Evolutionary conservation across 2,113 vertebrate species (phyloP), one percentile per base, ranked within the genome.

Genomic region (Xyliphius kryptos): DNA sequence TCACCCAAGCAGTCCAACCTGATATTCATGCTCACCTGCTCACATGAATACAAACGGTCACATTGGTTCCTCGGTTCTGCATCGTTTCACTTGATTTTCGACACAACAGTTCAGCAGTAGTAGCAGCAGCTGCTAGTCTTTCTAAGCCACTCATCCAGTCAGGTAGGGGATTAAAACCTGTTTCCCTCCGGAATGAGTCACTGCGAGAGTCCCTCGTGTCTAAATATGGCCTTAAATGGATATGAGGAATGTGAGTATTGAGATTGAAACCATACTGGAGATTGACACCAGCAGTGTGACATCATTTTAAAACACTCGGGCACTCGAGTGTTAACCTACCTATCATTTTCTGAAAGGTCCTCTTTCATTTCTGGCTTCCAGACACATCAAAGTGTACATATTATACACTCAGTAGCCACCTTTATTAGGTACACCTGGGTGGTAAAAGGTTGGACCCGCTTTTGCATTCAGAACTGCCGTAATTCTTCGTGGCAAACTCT

Each of bases 21-120:
- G 53, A 40, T 55, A 9, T 48, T 61, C 59, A 58, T 9, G 59
- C 32, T 40, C 59, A 40, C 36, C 36, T 41, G 22, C 47, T 61
- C 10, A 15, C 13, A n/a, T n/a, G n/a, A n/a, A n/a, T n/a, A 5
- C 15, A 0, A 14, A 60, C 58, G 3, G 47, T 40, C 12, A 14
- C 20, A 44, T n/a, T n/a, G n/a, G n/a, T n/a, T n/a, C n/a, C n/a
- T 58, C 40, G 11, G 11, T 16, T 43, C 56, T 14, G 6, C 20
- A 44, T 50, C 12, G 10, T 61, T 61, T 38, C 15, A 20, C 14
- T 44, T 6, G 10, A 3, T 2, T 6, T 14, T 2, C 1, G 9
- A 10, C 19, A 21, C 17, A 1, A 20, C 20, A 2, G 3, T 26
- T 44, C 56, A n/a, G n/a, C n/a, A n/a, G n/a, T n/a, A n/a, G n/a